Evolutionary conservation across 2,113 vertebrate species (phyloP).

Genomic region (Cyprinodon tularosa): DNA sequence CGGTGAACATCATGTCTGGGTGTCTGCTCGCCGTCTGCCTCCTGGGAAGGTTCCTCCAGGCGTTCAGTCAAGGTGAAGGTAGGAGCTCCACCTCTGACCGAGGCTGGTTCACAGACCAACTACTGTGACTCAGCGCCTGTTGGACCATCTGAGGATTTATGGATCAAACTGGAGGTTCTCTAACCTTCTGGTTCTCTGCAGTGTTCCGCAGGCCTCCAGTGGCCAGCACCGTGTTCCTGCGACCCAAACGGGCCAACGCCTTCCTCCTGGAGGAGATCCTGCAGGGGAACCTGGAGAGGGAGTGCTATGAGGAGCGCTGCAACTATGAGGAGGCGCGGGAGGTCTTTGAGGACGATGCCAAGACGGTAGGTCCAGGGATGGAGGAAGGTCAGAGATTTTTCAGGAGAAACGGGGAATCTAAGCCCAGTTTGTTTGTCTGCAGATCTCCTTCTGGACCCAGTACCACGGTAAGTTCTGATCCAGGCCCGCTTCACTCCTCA

Average conservation of each 20-base stretch:
- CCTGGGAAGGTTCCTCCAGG: conserved; percentile 55
- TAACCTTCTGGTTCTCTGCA: neutral
- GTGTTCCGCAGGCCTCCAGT: conserved; percentile 74
- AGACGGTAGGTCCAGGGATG: conserved; percentile 48
- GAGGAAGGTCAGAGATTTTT: neutral
- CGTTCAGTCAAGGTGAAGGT: conserved; percentile 15
- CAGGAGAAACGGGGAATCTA: neutral
- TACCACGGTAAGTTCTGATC: conserved; percentile 66
- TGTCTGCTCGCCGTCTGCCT: conserved; percentile 41
- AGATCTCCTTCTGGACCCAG: conserved; percentile 71
- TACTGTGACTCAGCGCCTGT: too few species aligned
- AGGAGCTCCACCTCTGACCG: neutral
- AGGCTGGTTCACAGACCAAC: too few species aligned
- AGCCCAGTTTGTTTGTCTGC: conserved; percentile 14
- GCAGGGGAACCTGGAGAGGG: conserved; percentile 87
- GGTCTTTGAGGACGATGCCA: conserved; percentile 81
- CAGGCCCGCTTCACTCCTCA: neutral
- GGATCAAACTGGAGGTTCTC: too few species aligned
- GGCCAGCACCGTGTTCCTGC: conserved; percentile 74
- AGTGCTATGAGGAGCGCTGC: conserved; percentile 89
- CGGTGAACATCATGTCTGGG: conserved; percentile 55
- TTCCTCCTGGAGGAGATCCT: conserved; percentile 86
- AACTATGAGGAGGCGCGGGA: conserved; percentile 89
- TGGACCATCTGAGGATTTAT: too few species aligned
- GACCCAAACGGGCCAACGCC: conserved; percentile 80